These are phyloP conservation scores for Ivindomyrus marchei DNA, from an alignment of 2,113 vertebrate species.

Conservation along the genomic window DNA sequence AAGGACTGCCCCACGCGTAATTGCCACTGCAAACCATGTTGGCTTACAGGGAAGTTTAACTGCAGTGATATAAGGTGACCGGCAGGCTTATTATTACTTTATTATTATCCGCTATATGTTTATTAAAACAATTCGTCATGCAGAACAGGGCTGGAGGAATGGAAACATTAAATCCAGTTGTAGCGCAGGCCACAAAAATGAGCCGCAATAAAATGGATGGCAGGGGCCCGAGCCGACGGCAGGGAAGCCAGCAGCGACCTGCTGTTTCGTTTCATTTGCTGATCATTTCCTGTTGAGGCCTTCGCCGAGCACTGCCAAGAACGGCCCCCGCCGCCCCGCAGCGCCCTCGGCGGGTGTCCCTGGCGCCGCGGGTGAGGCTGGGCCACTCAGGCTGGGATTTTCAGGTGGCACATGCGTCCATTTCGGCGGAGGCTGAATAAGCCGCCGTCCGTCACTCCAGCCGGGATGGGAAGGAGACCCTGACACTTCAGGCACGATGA, in stretches of 20 bases:
- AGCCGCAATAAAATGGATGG: constrained; percentile 94
- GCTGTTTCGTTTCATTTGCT: constrained; percentile 78
- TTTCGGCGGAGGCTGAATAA: neutral
- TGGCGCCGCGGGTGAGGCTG: constrained; percentile 22
- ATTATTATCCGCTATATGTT: constrained; percentile 99
- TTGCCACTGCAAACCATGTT: constrained; percentile 91
- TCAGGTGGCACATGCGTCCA: neutral
- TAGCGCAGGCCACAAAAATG: constrained; percentile 89
- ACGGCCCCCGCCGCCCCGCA: constrained; percentile 55
- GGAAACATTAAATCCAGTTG: constrained; percentile 95
- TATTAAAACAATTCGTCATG: constrained; percentile 99
- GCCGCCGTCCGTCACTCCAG: neutral
- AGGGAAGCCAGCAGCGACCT: constrained; percentile 68
- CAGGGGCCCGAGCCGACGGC: constrained; percentile 63
- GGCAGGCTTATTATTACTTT: constrained; percentile 99
- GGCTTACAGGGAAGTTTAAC: constrained; percentile 98
- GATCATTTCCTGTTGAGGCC: constrained; percentile 85
- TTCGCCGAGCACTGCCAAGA: constrained; percentile 70
- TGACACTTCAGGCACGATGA: neutral
- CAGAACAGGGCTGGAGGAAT: constrained; percentile 95
- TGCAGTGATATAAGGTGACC: constrained; percentile 99
- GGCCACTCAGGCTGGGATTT: neutral
- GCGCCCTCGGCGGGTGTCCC: constrained; percentile 28
- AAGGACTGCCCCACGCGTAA: constrained; percentile 85
- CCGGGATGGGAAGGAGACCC: neutral